Percentiles rank a stretch among this genome's conserved stretches.
Conservation (phyloP, 2,888 invertebrate genomes). For the Epiblema foenella region DNA sequence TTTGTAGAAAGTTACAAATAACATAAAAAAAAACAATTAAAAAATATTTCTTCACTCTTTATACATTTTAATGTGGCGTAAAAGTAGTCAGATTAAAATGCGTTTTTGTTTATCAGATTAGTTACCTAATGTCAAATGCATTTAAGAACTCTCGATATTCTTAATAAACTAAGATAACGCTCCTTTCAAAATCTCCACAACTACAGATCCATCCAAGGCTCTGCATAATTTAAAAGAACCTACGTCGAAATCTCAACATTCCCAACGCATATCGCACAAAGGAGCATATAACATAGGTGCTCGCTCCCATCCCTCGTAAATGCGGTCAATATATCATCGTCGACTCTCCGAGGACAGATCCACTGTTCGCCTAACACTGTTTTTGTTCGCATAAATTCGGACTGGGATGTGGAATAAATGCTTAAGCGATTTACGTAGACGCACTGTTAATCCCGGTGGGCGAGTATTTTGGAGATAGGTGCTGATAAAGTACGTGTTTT, state of each 20-base stretch:
- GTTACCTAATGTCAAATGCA: no score
- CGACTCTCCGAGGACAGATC: constrained; percentile 41
- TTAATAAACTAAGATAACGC: no score
- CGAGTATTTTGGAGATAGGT: not conserved
- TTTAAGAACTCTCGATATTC: no score
- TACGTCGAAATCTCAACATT: constrained; percentile 34
- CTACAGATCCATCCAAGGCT: constrained; percentile 11
- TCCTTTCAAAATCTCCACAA: not conserved
- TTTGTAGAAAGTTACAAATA: no score
- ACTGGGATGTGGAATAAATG: constrained; percentile 37
- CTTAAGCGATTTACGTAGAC: constrained; percentile 34
- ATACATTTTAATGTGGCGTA: no score
- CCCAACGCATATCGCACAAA: constrained; percentile 40
- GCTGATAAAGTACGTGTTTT: not conserved
- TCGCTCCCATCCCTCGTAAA: constrained; percentile 32
- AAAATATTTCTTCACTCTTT: no score
- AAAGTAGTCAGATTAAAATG: no score
- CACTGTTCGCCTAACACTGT: constrained; percentile 39
- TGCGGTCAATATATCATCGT: constrained; percentile 46
- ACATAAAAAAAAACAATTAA: no score
- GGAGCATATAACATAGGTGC: constrained; percentile 43
- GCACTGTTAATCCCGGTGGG: not conserved
- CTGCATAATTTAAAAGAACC: constrained; percentile 16
- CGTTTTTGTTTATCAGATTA: no score
- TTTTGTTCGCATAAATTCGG: constrained; percentile 45